Evolutionary conservation across 2,888 invertebrate species (phyloP).

Genomic region (Drosophila greeni): DNA sequence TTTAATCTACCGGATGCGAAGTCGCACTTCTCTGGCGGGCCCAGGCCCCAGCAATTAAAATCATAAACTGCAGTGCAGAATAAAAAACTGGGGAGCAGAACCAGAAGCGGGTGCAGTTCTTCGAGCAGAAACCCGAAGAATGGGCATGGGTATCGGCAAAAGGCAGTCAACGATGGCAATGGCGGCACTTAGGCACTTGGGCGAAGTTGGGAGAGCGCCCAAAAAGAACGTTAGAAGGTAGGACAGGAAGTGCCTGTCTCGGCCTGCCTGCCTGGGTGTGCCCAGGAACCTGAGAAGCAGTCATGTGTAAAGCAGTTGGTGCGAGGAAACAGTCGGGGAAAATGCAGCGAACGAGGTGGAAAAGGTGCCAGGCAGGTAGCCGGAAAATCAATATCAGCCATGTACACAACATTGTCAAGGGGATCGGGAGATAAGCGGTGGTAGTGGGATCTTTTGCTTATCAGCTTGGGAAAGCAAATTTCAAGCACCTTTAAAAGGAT

Average conservation of each 20-base stretch:
- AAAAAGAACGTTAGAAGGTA: slow-evolving; percentile 56
- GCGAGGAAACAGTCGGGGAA: slow-evolving; percentile 21
- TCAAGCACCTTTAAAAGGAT: slow-evolving; percentile 52
- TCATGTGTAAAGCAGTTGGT: slow-evolving; percentile 64
- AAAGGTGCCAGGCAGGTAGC: slow-evolving; percentile 41
- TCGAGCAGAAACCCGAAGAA: neutral
- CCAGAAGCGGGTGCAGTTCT: slow-evolving; percentile 33
- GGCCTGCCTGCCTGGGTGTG: slow-evolving; percentile 37
- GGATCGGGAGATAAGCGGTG: slow-evolving; percentile 44
- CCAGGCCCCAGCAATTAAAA: slow-evolving; percentile 51
- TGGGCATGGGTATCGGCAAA: slow-evolving; percentile 33
- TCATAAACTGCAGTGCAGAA: slow-evolving; percentile 45
- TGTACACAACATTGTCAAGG: slow-evolving; percentile 44
- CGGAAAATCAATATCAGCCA: slow-evolving; percentile 43
- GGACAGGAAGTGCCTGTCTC: slow-evolving; percentile 59
- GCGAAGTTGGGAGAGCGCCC: slow-evolving; percentile 33
- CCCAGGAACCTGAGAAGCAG: slow-evolving; percentile 58
- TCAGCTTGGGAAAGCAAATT: slow-evolving; percentile 39
- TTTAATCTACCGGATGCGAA: slow-evolving; percentile 65
- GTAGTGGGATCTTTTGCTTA: slow-evolving; percentile 21
- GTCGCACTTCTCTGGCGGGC: slow-evolving; percentile 39
- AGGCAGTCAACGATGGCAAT: slow-evolving; percentile 55
- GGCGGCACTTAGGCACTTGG: slow-evolving; percentile 6
- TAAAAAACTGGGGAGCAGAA: slow-evolving; percentile 30
- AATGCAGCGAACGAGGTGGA: slow-evolving; percentile 11